Base-by-base conservation (phyloP, 1,140 invertebrate species). In the Drosophila cardini region DNA sequence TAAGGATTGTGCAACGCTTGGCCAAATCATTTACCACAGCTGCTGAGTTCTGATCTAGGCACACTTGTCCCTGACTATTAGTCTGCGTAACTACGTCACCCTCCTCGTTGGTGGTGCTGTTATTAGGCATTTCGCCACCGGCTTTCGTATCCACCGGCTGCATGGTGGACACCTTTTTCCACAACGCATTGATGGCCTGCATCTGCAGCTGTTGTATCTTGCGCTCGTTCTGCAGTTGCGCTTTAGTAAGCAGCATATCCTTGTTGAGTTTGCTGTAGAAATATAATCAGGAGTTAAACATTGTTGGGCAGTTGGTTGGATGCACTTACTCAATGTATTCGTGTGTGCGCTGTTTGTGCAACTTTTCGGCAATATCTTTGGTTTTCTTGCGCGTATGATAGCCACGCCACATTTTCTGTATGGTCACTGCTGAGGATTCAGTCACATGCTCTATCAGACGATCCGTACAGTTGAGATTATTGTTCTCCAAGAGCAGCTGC, bases 351-450 rank as follows among this genome's bases (percentile, higher is more conserved):
- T 95, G 94, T 64, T 95, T 95, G 78, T 97, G 95, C 5, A 98
- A 95, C 26, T 96, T 96, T 79, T 97, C 95, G 55, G 96, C 94
- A 90, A 95, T 93, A 91, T 96, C 94, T 53, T 95, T 86, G 4
- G 96, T 95, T 84, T 96, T 95, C 76, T 97, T 96, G 75, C 97
- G 93, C 15, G 96, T 95, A 45, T 95, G 94, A 92, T 97, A 98
- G 0, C 97, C 97, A 42, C 97, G 92, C 97, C 97, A 98, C 90
- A 96, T 94, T 90, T 95, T 95, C 93, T 98, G 97, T 85, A 98
- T 98, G 30, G 94, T 95, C 18, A 96, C 94, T 0, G 97, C 97
- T 21, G 96, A 92, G 4, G 82, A 80, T 58, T 92, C 91, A 0
- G 90, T 92, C 11, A 81, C 77, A n/a, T 89, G 85, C 50, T 91